Conservation (phyloP, 1,140 invertebrate genomes). For the Drosophila pandora region DNA sequence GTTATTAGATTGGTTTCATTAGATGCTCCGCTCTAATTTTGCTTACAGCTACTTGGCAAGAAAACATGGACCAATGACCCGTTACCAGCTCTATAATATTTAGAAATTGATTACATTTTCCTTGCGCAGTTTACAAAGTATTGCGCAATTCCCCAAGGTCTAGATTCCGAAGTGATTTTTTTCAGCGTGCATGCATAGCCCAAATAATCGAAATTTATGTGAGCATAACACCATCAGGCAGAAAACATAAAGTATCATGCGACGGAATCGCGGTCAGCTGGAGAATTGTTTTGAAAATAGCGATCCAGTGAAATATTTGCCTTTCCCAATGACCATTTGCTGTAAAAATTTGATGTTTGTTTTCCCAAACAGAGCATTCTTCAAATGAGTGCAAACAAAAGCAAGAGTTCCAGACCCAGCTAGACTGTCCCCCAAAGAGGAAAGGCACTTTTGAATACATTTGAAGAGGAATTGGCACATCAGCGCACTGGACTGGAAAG, state of each 20-base stretch:
- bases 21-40: constrained; percentile 64
- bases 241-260: constrained; percentile 32
- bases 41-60: constrained; percentile 27
- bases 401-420: constrained; percentile 20
- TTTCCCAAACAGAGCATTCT: constrained; percentile 23
- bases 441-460: constrained; percentile 14
- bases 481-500: constrained; percentile 72
- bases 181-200: constrained; percentile 5
- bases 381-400: constrained; percentile 36
- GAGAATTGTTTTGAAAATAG: constrained; percentile 71
- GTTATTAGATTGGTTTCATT: constrained; percentile 66
- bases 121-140: too few relatives aligned
- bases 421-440: constrained; percentile 1
- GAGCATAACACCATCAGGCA: constrained; percentile 6
- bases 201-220: constrained; percentile 29
- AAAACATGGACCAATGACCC: constrained; percentile 55
- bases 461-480: constrained; percentile 48
- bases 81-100: not conserved
- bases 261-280: constrained; percentile 68
- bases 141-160: constrained; percentile 42
- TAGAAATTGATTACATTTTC: not conserved
- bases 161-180: not conserved
- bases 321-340: constrained; percentile 17
- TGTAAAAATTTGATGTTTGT: constrained; percentile 45
- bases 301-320: constrained; percentile 45